Conservation (phyloP, 1,140 invertebrate genomes). For the Ceratosolen fusciceps region DNA sequence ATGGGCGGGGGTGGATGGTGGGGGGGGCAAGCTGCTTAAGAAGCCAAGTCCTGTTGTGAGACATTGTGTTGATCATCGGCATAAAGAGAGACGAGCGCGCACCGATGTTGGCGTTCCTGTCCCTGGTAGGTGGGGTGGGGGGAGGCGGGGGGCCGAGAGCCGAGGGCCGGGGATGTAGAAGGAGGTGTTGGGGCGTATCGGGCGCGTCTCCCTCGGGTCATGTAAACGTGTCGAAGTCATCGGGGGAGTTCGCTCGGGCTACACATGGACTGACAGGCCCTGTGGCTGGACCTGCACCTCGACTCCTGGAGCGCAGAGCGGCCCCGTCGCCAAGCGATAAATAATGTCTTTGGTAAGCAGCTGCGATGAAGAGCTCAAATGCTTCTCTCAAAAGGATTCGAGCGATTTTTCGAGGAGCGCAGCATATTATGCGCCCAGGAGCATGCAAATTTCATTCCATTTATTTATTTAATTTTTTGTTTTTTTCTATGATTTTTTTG, state of each 20-base stretch:
- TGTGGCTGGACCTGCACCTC: not conserved
- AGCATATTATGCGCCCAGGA: no score
- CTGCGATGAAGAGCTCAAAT: not conserved
- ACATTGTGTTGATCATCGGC: no score
- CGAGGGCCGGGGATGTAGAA: not conserved
- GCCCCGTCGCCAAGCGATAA: not conserved
- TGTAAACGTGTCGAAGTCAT: slow-evolving; percentile 35
- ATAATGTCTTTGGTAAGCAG: not conserved
- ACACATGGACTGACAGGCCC: slow-evolving; percentile 17
- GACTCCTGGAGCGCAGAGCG: not conserved
- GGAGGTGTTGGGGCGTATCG: not conserved
- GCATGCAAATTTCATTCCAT: no score
- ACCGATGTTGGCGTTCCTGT: not conserved
- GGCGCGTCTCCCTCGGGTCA: slow-evolving; percentile 21
- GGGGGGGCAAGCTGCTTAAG: no score
- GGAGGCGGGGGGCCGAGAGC: not conserved
- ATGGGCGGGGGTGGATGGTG: not conserved
- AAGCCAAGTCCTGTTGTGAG: no score
- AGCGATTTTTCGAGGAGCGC: no score
- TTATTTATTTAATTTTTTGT: no score
- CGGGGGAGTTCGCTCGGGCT: slow-evolving; percentile 2
- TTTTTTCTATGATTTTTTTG: no score
- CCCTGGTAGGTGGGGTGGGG: not conserved
- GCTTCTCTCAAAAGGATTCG: not conserved
- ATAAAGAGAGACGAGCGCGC: not conserved